These are phyloP conservation scores for Palythoa grandis DNA, from an alignment of 92 coral and sea anemone genomes.

Conservation along the genomic window DNA sequence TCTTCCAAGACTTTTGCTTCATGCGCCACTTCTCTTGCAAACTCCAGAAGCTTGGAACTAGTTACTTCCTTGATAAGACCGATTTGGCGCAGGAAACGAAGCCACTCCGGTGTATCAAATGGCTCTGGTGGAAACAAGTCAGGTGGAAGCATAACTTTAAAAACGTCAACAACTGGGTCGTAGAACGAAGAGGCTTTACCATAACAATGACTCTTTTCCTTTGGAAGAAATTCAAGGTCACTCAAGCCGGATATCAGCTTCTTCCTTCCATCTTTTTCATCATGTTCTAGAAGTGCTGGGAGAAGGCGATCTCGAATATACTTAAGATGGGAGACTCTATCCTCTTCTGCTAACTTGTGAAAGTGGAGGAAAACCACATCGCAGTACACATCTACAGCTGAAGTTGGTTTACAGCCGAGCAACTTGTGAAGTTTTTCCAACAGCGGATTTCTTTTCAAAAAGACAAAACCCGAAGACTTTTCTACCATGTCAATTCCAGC, in stretches of 20 bases:
- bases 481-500: slow-evolving; percentile 54
- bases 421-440: slow-evolving; percentile 42
- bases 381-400: slow-evolving; percentile 58
- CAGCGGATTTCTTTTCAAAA: slow-evolving; percentile 7
- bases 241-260: slow-evolving; percentile 20
- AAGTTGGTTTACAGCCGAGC: slow-evolving; percentile 44
- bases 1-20: slow-evolving; percentile 46
- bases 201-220: slow-evolving; percentile 5
- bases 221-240: slow-evolving; percentile 45
- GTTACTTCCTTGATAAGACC: slow-evolving; percentile 60
- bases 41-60: slow-evolving; percentile 22
- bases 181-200: slow-evolving; percentile 55
- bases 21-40: slow-evolving; percentile 56
- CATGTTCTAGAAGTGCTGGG: not conserved
- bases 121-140: slow-evolving; percentile 67
- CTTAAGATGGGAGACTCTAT: slow-evolving; percentile 51
- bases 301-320: slow-evolving; percentile 28
- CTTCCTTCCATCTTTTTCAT: not conserved
- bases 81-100: slow-evolving; percentile 47
- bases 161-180: slow-evolving; percentile 61
- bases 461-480: slow-evolving; percentile 30
- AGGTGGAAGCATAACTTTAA: slow-evolving; percentile 50
- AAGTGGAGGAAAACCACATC: slow-evolving; percentile 61
- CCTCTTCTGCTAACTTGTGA: slow-evolving; percentile 29
- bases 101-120: slow-evolving; percentile 45